Evolutionary conservation across 2,797 vertebrate genomes (phyloP).

Genomic region (Microhierax caerulescens): DNA sequence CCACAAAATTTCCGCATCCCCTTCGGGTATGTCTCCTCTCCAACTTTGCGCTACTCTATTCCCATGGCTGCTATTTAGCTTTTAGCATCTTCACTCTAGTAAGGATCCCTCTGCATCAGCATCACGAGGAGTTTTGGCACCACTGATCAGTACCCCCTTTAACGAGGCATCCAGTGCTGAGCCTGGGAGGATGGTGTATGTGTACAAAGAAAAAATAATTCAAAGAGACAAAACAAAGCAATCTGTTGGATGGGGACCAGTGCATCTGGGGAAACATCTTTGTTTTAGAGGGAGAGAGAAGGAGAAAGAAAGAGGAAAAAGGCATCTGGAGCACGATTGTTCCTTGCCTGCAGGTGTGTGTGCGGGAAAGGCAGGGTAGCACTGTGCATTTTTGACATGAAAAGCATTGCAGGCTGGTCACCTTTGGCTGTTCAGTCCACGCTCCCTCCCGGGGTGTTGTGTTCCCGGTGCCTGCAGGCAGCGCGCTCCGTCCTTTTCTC

Average conservation of each 20-base stretch:
- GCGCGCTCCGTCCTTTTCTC: neutral
- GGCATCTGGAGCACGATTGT: neutral
- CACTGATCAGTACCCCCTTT: neutral
- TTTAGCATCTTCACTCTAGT: neutral
- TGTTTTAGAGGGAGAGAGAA: neutral
- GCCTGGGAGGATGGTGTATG: neutral
- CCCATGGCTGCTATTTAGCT: neutral
- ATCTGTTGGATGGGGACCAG: slow-evolving; percentile 41
- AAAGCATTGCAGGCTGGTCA: neutral
- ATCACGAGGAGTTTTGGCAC: neutral
- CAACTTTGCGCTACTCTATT: neutral
- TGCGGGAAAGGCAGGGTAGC: neutral
- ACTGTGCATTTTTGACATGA: neutral
- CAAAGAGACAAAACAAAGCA: slow-evolving; percentile 43
- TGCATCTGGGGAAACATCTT: slow-evolving; percentile 44
- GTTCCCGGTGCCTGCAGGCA: slow-evolving; percentile 18
- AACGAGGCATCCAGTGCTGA: slow-evolving; percentile 11
- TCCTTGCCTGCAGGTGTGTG: slow-evolving; percentile 11
- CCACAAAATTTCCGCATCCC: neutral
- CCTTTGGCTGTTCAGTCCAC: neutral
- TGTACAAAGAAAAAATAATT: slow-evolving; percentile 16
- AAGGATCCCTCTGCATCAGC: neutral
- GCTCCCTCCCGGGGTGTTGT: slow-evolving; percentile 16
- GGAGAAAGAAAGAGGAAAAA: slow-evolving; percentile 12
- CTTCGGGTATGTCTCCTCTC: neutral